phyloP scores from a whole-genome alignment of 2,888 invertebrate genomes.

The Lycocerus yunnanus region DNA sequence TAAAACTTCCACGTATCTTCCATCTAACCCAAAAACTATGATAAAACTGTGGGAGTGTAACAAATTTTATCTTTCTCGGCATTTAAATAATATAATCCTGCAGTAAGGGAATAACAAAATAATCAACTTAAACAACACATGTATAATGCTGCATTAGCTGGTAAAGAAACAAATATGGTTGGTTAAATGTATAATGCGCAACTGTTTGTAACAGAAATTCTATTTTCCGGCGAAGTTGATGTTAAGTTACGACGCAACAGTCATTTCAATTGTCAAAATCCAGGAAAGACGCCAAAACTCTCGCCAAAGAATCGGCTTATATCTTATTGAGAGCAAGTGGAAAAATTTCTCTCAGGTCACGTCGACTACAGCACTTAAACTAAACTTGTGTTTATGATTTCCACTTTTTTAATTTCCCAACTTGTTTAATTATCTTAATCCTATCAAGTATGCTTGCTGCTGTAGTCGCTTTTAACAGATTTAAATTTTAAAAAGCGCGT shows the following conservation, averaged over 20 bases:
- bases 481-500: background rate
- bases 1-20: background rate
- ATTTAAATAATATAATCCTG: background rate
- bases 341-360: conserved; percentile 25
- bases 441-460: conserved; percentile 4
- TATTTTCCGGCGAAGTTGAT: conserved; percentile 21
- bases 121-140: background rate
- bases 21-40: background rate
- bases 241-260: conserved; percentile 25
- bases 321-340: conserved; percentile 18
- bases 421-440: background rate
- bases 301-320: conserved; percentile 19
- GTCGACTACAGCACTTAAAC: conserved; percentile 21
- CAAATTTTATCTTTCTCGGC: background rate
- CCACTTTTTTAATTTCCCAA: conserved; percentile 16
- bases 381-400: conserved; percentile 21
- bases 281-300: conserved; percentile 22
- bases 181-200: conserved; percentile 1
- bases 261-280: conserved; percentile 30
- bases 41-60: background rate
- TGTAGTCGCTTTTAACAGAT: background rate
- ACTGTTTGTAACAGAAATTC: conserved; percentile 13
- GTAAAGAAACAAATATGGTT: background rate
- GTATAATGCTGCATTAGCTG: background rate
- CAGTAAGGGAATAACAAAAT: background rate